These are phyloP conservation scores for Brienomyrus brachyistius DNA, from an alignment of 2,113 vertebrate species.

Conservation along the genomic window DNA sequence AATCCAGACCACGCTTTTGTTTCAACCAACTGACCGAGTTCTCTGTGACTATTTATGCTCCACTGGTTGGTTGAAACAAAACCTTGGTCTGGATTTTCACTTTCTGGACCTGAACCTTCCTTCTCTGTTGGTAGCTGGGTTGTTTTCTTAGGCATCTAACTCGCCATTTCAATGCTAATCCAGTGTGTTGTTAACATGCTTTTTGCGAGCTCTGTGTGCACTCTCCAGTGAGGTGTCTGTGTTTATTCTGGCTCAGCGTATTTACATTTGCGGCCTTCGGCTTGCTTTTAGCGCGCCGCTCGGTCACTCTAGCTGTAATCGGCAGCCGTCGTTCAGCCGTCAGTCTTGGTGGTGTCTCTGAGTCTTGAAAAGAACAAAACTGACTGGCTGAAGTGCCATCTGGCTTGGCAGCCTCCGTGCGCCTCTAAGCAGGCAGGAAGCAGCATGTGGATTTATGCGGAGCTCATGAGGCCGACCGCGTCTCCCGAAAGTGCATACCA, in stretches of 20 bases:
- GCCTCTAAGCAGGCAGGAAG: background rate
- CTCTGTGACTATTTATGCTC: too few relatives aligned
- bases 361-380: background rate
- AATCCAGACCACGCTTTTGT: too few relatives aligned
- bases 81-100: too few relatives aligned
- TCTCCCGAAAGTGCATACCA: background rate
- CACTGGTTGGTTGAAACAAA: too few relatives aligned
- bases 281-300: background rate
- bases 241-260: background rate
- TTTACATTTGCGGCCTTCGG: background rate
- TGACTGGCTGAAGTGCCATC: background rate
- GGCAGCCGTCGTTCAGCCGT: constrained; percentile 11
- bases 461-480: too few relatives aligned
- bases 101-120: too few relatives aligned
- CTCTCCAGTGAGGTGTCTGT: background rate
- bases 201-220: background rate
- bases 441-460: background rate
- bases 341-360: background rate
- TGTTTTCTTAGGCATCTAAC: background rate
- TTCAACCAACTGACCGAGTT: too few relatives aligned
- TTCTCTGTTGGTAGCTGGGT: background rate
- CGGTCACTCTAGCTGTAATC: background rate
- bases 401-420: background rate
- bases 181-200: background rate
- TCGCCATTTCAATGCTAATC: background rate